Conservation (phyloP, 2,888 invertebrate genomes). For the Lissocephala sabroskyi region DNA sequence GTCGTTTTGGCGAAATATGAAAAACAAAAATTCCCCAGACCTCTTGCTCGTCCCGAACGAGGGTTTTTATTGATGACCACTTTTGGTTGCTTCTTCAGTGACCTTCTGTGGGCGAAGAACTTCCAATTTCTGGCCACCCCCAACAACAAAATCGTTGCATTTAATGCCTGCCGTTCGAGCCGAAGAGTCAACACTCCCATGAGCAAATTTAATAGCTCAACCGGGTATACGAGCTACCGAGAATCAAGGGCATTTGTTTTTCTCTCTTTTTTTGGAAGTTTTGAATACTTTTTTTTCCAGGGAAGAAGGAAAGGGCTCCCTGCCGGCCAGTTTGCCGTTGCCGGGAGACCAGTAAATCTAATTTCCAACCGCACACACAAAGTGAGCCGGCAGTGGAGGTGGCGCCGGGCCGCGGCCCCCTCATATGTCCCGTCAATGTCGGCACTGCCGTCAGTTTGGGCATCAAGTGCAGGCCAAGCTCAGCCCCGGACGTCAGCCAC, state of each 20-base stretch:
- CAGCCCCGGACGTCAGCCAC: slow-evolving; percentile 48
- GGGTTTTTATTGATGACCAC: slow-evolving; percentile 54
- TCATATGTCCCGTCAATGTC: no score
- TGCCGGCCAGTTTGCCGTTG: slow-evolving; percentile 24
- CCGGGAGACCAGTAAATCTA: slow-evolving; percentile 53
- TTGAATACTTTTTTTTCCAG: slow-evolving; percentile 33
- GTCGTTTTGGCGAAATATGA: slow-evolving; percentile 30
- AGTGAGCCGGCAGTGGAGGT: slow-evolving; percentile 10
- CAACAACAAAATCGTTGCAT: slow-evolving; percentile 42
- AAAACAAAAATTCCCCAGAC: slow-evolving; percentile 17
- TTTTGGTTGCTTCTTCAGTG: slow-evolving; percentile 22
- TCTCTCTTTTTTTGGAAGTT: slow-evolving; percentile 20
- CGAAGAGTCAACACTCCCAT: slow-evolving; percentile 40
- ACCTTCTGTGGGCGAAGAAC: slow-evolving; percentile 2
- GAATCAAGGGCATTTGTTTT: slow-evolving; percentile 45
- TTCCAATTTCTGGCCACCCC: slow-evolving; percentile 1
- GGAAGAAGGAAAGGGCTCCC: neutral
- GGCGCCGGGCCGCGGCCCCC: no score
- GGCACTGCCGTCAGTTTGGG: no score
- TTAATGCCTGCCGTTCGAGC: slow-evolving; percentile 22
- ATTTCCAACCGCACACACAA: slow-evolving; percentile 47
- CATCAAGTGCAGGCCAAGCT: slow-evolving; percentile 34
- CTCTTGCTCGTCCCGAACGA: slow-evolving; percentile 11
- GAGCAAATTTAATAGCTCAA: slow-evolving; percentile 46
- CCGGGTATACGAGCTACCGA: slow-evolving; percentile 29